A percentile compares a stretch with the other conserved stretches of the same genome.
Conservation (phyloP, 2,888 invertebrate genomes). For the Junonia oenone region DNA sequence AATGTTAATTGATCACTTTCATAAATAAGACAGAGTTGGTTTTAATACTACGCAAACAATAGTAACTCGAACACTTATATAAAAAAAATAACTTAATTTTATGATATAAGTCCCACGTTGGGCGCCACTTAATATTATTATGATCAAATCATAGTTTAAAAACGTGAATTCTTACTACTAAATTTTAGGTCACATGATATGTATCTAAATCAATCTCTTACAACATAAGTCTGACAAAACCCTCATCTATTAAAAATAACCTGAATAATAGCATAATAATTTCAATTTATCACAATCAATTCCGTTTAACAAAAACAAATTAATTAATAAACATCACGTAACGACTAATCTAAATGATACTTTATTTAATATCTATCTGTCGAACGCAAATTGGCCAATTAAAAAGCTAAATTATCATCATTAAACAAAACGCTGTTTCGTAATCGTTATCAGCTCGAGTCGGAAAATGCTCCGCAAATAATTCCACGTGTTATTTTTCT, state of each 20-base stretch:
- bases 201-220: too few relatives aligned
- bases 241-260: too few relatives aligned
- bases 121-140: not conserved
- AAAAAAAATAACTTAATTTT: too few relatives aligned
- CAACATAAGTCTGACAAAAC: too few relatives aligned
- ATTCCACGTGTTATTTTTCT: slow-evolving; percentile 25
- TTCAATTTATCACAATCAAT: not conserved
- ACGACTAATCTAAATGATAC: not conserved
- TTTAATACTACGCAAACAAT: too few relatives aligned
- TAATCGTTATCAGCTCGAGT: slow-evolving; percentile 23
- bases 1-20: too few relatives aligned
- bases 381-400: slow-evolving; percentile 23
- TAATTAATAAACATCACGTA: not conserved
- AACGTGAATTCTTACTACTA: too few relatives aligned
- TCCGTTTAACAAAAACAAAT: not conserved
- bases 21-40: too few relatives aligned
- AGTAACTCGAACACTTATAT: too few relatives aligned
- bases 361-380: not conserved
- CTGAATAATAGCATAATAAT: not conserved
- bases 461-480: slow-evolving; percentile 25
- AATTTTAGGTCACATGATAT: too few relatives aligned
- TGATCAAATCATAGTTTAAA: not conserved
- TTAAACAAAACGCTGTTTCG: slow-evolving; percentile 16
- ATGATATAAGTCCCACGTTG: not conserved
- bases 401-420: slow-evolving; percentile 21